Percentiles rank a stretch among this genome's conserved stretches.
phyloP scores from a whole-genome alignment of 2,113 vertebrate species.

The Pelusios castaneus region DNA sequence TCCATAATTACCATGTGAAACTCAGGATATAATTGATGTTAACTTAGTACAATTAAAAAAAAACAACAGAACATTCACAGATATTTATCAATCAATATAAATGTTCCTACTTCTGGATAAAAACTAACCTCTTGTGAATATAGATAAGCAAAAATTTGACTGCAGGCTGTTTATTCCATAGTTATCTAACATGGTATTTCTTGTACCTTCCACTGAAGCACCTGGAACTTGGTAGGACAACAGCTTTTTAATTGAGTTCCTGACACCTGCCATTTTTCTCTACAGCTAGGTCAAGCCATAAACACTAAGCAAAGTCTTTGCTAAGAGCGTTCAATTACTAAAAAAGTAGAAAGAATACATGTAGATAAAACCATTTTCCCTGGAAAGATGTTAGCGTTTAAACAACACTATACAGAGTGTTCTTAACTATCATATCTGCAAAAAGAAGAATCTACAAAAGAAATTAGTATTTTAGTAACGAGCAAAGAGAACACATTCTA shows the following conservation, averaged over 20 bases:
- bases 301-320: background rate
- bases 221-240: background rate
- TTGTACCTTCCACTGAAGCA: background rate
- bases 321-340: background rate
- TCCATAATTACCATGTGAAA: background rate
- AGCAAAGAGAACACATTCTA: background rate
- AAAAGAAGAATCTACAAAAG: background rate
- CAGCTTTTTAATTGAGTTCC: background rate
- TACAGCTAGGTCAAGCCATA: fast-evolving
- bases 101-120: background rate
- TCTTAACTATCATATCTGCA: background rate
- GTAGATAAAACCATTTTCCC: background rate
- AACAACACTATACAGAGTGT: fast-evolving
- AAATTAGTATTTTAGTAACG: background rate
- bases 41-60: background rate
- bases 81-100: background rate
- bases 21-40: background rate
- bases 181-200: background rate
- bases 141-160: background rate
- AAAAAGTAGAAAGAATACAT: background rate
- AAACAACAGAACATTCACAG: background rate
- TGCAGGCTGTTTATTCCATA: background rate
- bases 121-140: background rate
- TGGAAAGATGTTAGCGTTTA: background rate
- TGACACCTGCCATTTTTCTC: background rate